Evolutionary conservation across 2,797 vertebrate genomes (phyloP).

Genomic region (Chrosomus eos): DNA sequence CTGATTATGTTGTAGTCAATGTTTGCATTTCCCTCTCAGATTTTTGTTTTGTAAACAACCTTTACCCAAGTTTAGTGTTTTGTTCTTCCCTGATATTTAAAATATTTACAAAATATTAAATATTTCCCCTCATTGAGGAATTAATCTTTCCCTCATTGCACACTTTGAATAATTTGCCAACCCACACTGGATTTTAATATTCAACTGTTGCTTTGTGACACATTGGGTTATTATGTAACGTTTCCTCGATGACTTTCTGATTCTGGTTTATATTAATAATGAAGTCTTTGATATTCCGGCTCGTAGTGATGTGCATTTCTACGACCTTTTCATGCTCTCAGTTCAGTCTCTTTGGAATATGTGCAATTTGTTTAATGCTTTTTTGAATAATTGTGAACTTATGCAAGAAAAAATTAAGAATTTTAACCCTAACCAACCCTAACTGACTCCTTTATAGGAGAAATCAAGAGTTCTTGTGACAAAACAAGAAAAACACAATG

Average conservation of each 20-base stretch:
- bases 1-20: not conserved
- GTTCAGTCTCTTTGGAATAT: not conserved
- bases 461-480: no score
- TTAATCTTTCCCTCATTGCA: conserved; percentile 2
- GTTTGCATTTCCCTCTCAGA: no score
- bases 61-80: no score
- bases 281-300: conserved; percentile 11
- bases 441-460: not conserved
- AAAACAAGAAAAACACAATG: no score
- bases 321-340: not conserved
- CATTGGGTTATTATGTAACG: conserved; percentile 52
- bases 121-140: not conserved
- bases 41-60: no score
- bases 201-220: conserved; percentile 54
- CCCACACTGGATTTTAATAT: conserved; percentile 68
- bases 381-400: not conserved
- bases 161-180: conserved; percentile 70
- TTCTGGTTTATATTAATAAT: conserved; percentile 6
- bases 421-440: no score
- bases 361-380: not conserved
- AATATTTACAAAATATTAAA: no score
- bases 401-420: not conserved
- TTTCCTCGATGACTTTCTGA: conserved; percentile 42
- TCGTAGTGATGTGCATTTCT: not conserved
- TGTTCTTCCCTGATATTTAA: no score